Base-by-base conservation (phyloP, 2,113 vertebrate species). In the Eira barbara region DNA sequence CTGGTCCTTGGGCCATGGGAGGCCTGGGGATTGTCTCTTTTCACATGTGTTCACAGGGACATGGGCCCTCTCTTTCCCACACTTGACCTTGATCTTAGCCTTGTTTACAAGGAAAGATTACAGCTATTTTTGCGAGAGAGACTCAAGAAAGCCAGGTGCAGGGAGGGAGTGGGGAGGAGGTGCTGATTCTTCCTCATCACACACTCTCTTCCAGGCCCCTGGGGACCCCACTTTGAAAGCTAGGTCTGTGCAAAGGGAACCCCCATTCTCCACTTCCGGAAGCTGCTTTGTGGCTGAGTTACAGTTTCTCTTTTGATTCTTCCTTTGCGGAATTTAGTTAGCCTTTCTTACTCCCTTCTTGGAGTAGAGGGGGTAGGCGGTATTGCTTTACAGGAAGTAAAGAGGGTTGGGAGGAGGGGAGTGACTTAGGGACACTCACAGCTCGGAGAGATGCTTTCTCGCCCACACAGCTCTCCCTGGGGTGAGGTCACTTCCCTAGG, bases 401-500 rank as follows among this genome's bases (percentile, higher is more conserved):
- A 39, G 47, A 76, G 85, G 97, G 95, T 71, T 91, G 27, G 34
- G 85, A 81, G 86, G 25, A 86, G 81, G 88, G 76, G 91, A 81
- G 96, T 96, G 95, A 93, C 59, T 96, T 93, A 49, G 97, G 91
- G 96, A 95, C 93, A 97, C 61, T 97, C 96, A 23, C 14, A n/a
- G 94, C 82, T 83, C 93, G 4, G 34, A 73, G 95, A 89, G 94
- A 67, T 7, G 73, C 59, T 86, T 83, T 71, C 81, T 95, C 73
- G 3, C 97, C 97, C 94, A 97, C 97, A 57, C 59, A 29, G 97
- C 39, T 49, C 57, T 91, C 83, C 45, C 65, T 78, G 45, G 81
- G 65, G 81, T 97, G 97, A 98, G 76, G 81, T 98, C 97, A 97
- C 94, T 97, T 97, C 84, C 90, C 88, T 34, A 8, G 29, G 31